Evolutionary conservation across 2,888 invertebrate species (phyloP).

Genomic region (Mythimna pallens): DNA sequence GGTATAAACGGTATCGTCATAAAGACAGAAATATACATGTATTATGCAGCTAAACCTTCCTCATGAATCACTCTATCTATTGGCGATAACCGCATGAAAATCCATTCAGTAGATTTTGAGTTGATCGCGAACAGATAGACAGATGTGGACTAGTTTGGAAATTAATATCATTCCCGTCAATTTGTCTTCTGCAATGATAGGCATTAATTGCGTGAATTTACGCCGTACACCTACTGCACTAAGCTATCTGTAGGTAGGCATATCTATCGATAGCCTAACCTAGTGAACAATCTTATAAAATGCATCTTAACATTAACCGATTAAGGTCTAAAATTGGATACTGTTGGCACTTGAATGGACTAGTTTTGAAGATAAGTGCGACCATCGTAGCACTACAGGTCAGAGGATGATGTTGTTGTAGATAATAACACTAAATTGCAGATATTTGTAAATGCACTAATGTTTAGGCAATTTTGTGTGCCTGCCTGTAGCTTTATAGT

Average conservation of each 20-base stretch:
- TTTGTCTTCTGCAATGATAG: slow-evolving; percentile 54
- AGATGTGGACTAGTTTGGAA: slow-evolving; percentile 1
- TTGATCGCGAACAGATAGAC: no score
- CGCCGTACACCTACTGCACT: slow-evolving; percentile 22
- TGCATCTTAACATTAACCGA: slow-evolving; percentile 3
- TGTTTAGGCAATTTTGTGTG: slow-evolving; percentile 21
- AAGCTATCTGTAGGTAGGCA: slow-evolving; percentile 31
- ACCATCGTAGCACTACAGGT: slow-evolving; percentile 51
- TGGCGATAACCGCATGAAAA: background rate
- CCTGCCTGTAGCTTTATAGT: background rate
- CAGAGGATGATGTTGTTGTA: slow-evolving; percentile 47
- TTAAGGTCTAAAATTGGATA: slow-evolving; percentile 39
- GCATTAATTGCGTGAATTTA: slow-evolving; percentile 44
- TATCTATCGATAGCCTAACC: slow-evolving; percentile 46
- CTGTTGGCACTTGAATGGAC: slow-evolving; percentile 46
- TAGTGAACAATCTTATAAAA: slow-evolving; percentile 31
- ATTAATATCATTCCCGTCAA: slow-evolving; percentile 27
- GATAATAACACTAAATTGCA: slow-evolving; percentile 54
- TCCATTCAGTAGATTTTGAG: background rate
- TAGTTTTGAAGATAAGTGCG: slow-evolving; percentile 56
- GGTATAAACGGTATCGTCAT: no score
- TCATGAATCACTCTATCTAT: no score
- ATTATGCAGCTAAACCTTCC: no score
- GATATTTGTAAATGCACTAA: slow-evolving; percentile 41
- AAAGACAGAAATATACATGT: no score